Evolutionary conservation across 37 sponge, comb jelly and placozoan genomes (phyloP), one percentile per base, ranked within the genome.

Genomic region (Cladorhizidae sp.): DNA sequence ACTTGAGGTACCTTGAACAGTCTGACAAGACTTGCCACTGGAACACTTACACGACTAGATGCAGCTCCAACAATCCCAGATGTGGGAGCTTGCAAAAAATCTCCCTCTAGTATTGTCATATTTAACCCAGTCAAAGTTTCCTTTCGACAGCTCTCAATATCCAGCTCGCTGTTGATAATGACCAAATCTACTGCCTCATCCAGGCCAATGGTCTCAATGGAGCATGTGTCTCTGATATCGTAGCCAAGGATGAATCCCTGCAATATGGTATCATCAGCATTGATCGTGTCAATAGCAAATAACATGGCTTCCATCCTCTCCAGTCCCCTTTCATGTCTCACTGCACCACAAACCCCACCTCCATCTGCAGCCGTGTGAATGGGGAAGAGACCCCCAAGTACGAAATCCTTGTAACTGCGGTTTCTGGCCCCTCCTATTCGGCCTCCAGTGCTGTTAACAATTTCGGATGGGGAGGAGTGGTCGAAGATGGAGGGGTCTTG

Each of bases 271-370:
- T 71, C 28, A 43, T 89, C 74, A 35, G 54, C 77, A 76, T 94
- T 97, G 32, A 94, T 89, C 22, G 14, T 35, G 52, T 91, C 87
- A 0, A 97, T 21, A 1, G 97, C 90, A 67, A 70, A 91, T 9
- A 91, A 78, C 90, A 97, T 97, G 12, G 97, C 95, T 42, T 97
- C 95, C 88, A 96, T 87, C 7, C 91, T 51, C 79, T 96, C 93
- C 28, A 96, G 58, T 0, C 92, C 89, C 57, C 89, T 70, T 74
- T 88, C 89, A 28, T 15, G 39, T 36, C 88, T 17, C 28, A 85
- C 37, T 22, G 40, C 59, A 37, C 83, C 92, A 72, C 79, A 82
- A 22, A 64, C 45, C 22, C 56, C 81, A 3, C 36, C 25, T 20
- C 51, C 67, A 1, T 36, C 35, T 20, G 72, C 68, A 25, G 74